These are phyloP conservation scores for Lycia hirtaria DNA, from an alignment of 2,888 invertebrate genomes.

Conservation along the genomic window DNA sequence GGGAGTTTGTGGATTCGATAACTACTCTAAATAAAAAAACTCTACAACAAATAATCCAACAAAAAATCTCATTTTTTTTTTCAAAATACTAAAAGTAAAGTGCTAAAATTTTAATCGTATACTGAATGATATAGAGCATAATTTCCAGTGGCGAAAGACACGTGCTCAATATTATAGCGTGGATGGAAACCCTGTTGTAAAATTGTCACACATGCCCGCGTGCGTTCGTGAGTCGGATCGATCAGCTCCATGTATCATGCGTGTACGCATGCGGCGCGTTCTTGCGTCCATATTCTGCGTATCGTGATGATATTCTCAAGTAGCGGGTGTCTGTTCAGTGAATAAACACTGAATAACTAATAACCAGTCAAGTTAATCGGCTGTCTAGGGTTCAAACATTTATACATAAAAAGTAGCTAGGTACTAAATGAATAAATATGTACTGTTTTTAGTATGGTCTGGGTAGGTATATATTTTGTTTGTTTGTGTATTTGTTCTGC, in stretches of 20 bases:
- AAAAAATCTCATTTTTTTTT: too few species aligned
- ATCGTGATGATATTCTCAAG: constrained; percentile 4
- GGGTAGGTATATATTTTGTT: too few species aligned
- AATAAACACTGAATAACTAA: too few species aligned
- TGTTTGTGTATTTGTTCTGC: too few species aligned
- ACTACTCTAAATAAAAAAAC: too few species aligned
- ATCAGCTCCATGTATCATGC: neutral
- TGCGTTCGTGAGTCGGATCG: neutral
- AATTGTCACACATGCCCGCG: neutral
- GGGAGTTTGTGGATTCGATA: too few species aligned
- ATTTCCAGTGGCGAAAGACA: neutral
- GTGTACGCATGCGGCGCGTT: constrained; percentile 6
- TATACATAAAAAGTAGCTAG: too few species aligned
- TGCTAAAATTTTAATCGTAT: neutral
- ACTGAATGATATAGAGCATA: neutral
- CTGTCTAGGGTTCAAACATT: neutral
- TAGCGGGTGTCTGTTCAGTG: neutral
- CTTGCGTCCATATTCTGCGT: constrained; percentile 10
- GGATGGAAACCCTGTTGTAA: too few species aligned
- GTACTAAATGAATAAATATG: too few species aligned
- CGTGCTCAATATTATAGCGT: neutral
- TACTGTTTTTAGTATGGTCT: too few species aligned
- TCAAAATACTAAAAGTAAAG: too few species aligned
- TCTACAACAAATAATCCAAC: too few species aligned
- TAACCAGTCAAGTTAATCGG: neutral